These are phyloP conservation scores for Gymnoscelis rufifasciata DNA, from an alignment of 2,888 invertebrate genomes.

Conservation along the genomic window DNA sequence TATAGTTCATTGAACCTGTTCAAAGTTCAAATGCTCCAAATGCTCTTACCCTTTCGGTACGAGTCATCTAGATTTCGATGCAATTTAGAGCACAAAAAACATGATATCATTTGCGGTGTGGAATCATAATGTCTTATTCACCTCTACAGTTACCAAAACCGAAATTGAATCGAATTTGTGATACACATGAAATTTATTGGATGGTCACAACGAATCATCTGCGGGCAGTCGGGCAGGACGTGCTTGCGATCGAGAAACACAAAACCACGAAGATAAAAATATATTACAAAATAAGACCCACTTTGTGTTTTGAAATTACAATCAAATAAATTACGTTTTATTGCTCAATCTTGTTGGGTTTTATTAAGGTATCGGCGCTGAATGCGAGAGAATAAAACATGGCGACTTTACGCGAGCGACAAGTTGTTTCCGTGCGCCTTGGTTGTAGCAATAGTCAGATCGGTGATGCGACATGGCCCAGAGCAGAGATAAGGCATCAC, in stretches of 20 bases:
- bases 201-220: conserved; percentile 53
- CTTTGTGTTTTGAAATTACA: conserved; percentile 79
- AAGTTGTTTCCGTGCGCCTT: conserved; percentile 57
- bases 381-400: conserved; percentile 73
- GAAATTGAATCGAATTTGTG: conserved; percentile 59
- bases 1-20: background rate
- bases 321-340: conserved; percentile 79
- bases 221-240: conserved; percentile 57
- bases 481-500: conserved; percentile 65
- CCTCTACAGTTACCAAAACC: conserved; percentile 47
- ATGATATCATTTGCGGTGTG: conserved; percentile 44
- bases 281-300: conserved; percentile 77
- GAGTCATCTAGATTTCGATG: conserved; percentile 16
- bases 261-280: conserved; percentile 77
- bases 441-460: conserved; percentile 37
- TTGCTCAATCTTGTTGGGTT: conserved; percentile 79
- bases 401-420: conserved; percentile 72
- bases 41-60: background rate
- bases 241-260: conserved; percentile 65
- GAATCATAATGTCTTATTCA: conserved; percentile 60
- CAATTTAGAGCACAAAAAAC: conserved; percentile 31
- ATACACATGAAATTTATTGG: conserved; percentile 56
- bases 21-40: background rate
- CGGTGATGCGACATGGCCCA: conserved; percentile 61
- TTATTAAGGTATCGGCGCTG: conserved; percentile 78